phyloP scores from a whole-genome alignment of 1,140 invertebrate genomes.

The Drosophila ananassae region DNA sequence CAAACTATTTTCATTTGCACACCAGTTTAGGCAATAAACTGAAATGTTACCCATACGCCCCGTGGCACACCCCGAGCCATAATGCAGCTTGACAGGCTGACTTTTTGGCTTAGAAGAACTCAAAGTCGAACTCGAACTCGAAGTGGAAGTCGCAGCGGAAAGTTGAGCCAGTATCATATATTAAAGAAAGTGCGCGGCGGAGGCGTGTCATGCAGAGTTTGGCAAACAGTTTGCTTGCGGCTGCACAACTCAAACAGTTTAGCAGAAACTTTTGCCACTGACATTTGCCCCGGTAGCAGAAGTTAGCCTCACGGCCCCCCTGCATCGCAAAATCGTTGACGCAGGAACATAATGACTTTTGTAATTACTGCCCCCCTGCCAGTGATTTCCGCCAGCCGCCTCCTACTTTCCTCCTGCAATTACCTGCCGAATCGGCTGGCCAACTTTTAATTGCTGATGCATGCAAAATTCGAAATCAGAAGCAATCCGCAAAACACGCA shows the following conservation, averaged over 20 bases:
- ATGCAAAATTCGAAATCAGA: constrained; percentile 52
- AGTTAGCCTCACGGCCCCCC: constrained; percentile 11
- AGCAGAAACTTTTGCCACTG: constrained; percentile 62
- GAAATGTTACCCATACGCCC: constrained; percentile 69
- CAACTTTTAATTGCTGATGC: constrained; percentile 76
- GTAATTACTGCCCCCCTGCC: constrained; percentile 52
- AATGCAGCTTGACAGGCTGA: constrained; percentile 78
- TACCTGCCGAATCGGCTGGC: constrained; percentile 69
- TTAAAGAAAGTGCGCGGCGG: constrained; percentile 9
- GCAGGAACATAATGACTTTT: constrained; percentile 70
- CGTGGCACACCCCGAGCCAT: constrained; percentile 25
- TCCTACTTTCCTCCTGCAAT: constrained; percentile 31
- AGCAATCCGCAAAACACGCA: constrained; percentile 32
- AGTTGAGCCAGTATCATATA: constrained; percentile 20
- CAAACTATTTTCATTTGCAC: constrained; percentile 59
- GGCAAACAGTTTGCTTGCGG: constrained; percentile 71
- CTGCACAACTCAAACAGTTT: constrained; percentile 63
- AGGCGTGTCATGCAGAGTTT: constrained; percentile 56
- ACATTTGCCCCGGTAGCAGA: constrained; percentile 38
- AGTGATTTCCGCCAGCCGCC: constrained; percentile 18
- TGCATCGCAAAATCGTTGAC: constrained; percentile 28
- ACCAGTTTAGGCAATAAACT: constrained; percentile 31
- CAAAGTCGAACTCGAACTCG: constrained; percentile 3
- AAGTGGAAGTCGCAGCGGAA: constrained; percentile 35
- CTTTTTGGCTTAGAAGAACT: constrained; percentile 50